Conservation (phyloP, 30 jellyfish, hydroid and myxozoan species). For the Rhopilema esculentum region DNA sequence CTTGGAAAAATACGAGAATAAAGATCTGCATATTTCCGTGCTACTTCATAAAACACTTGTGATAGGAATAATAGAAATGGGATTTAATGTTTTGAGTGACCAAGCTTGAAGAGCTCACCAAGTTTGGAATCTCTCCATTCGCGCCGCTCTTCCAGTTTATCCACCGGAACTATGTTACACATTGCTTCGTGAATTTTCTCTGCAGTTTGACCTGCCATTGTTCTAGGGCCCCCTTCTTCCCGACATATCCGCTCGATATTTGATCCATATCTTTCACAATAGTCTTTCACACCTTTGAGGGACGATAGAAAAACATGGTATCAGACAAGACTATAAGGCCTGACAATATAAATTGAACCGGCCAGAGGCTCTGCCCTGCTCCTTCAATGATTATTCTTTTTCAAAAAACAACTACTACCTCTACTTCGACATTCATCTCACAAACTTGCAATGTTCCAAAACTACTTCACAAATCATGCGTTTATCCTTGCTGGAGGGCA, state of each 20-base stretch:
- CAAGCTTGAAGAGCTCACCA: slow-evolving; percentile 69
- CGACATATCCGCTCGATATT: slow-evolving; percentile 73
- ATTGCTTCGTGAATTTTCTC: slow-evolving; percentile 87
- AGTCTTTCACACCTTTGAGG: slow-evolving; percentile 89
- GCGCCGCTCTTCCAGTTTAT: slow-evolving; percentile 72
- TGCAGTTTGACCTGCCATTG: slow-evolving; percentile 77
- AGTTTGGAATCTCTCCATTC: slow-evolving; percentile 86
- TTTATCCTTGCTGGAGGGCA: no score
- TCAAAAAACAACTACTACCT: no score
- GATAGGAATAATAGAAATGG: not conserved
- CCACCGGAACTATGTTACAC: slow-evolving; percentile 83
- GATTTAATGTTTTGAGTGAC: not conserved
- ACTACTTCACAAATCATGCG: no score
- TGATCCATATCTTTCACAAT: slow-evolving; percentile 89
- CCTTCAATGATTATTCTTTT: no score
- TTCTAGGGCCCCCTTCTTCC: slow-evolving; percentile 84
- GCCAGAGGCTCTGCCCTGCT: no score
- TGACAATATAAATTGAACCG: not conserved
- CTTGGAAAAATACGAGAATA: no score
- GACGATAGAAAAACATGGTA: not conserved
- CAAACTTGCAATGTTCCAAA: no score
- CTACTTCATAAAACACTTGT: no score
- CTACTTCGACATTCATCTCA: no score
- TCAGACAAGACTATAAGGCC: not conserved
- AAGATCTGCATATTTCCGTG: no score